These are phyloP conservation scores for Aphodius granarius DNA, from an alignment of 2,888 invertebrate species.

Conservation along the genomic window DNA sequence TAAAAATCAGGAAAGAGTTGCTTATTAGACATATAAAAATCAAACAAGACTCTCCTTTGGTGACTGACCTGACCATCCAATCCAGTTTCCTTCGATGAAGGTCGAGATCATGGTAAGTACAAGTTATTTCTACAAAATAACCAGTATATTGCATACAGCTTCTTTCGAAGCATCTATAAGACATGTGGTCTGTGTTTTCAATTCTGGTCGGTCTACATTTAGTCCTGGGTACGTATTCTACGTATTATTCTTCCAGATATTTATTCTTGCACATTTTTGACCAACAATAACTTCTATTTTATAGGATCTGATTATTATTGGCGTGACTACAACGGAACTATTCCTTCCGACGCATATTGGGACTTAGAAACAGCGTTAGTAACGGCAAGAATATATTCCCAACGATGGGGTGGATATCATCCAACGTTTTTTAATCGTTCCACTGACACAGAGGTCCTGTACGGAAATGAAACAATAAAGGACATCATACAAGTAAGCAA, in stretches of 20 bases:
- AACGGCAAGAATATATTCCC: neutral
- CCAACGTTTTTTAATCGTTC: neutral
- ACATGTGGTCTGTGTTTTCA: neutral
- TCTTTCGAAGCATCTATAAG: neutral
- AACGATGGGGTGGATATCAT: neutral
- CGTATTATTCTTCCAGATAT: neutral
- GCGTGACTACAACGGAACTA: neutral
- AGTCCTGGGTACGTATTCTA: neutral
- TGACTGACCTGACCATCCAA: too few species aligned
- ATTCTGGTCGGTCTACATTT: neutral
- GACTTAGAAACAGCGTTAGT: neutral
- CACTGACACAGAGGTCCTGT: neutral
- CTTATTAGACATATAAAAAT: too few species aligned
- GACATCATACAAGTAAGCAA: neutral
- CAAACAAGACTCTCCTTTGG: too few species aligned
- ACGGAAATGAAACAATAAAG: neutral
- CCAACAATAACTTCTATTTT: too few species aligned
- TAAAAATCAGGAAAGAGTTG: too few species aligned
- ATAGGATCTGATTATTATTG: neutral
- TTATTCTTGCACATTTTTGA: too few species aligned
- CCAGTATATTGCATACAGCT: too few species aligned
- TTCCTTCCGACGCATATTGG: neutral
- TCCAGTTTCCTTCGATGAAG: too few species aligned
- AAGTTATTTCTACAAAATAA: neutral
- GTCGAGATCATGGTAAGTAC: neutral